phyloP scores from a whole-genome alignment of 2,797 vertebrate species.

The Morus bassanus region DNA sequence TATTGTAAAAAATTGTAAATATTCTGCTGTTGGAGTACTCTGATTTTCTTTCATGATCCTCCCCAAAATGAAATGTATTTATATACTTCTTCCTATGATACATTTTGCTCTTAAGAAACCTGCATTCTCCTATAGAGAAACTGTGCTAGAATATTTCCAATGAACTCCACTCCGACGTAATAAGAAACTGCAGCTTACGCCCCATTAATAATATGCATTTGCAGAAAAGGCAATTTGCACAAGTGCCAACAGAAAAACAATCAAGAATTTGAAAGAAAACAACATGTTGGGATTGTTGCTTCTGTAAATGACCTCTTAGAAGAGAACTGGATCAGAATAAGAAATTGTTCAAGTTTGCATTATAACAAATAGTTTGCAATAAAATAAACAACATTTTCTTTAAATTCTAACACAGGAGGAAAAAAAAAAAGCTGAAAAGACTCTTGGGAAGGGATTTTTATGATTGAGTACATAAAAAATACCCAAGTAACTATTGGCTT shows the following conservation, averaged over 20 bases:
- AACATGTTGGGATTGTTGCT: not conserved
- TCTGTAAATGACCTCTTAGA: conserved; percentile 16
- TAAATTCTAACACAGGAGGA: fast-evolving
- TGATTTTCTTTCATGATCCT: not conserved
- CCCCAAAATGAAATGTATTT: not conserved
- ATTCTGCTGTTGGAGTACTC: not conserved
- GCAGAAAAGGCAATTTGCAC: conserved; percentile 27
- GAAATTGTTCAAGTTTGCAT: not conserved
- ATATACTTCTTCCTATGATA: not conserved
- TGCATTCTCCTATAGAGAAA: not conserved
- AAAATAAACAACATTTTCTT: not conserved
- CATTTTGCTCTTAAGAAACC: not conserved
- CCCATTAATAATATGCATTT: not conserved
- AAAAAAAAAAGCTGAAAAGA: not conserved
- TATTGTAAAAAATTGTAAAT: not conserved
- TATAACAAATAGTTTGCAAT: not conserved
- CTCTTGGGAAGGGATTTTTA: not conserved
- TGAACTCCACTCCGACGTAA: not conserved
- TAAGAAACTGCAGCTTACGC: not conserved
- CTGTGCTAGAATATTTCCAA: not conserved
- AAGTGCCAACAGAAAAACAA: not conserved
- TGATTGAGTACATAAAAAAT: not conserved
- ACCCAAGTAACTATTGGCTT: not conserved
- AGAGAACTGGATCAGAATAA: not conserved
- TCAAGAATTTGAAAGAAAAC: not conserved